These are phyloP conservation scores for Acleris cristana DNA, from an alignment of 2,888 invertebrate genomes.

Conservation along the genomic window DNA sequence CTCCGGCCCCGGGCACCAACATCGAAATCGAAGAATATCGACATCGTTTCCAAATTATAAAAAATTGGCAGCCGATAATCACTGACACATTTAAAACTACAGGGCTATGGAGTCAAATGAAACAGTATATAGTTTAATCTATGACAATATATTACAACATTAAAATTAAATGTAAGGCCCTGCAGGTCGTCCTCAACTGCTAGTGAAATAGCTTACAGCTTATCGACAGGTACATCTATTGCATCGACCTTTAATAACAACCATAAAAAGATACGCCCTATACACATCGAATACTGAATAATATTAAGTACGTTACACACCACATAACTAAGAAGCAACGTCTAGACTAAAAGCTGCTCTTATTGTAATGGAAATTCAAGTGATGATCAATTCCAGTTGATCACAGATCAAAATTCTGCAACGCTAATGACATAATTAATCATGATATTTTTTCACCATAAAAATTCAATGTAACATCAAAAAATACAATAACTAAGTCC, in stretches of 20 bases:
- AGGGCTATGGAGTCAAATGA: slow-evolving; percentile 53
- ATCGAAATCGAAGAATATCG: slow-evolving; percentile 73
- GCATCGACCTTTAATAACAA: slow-evolving; percentile 32
- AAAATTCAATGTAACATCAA: slow-evolving; percentile 20
- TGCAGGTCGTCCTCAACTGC: slow-evolving; percentile 13
- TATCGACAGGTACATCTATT: slow-evolving; percentile 29
- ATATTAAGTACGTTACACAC: slow-evolving; percentile 35
- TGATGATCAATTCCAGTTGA: slow-evolving; percentile 36
- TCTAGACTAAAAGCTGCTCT: slow-evolving; percentile 23
- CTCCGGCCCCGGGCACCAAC: slow-evolving; percentile 59
- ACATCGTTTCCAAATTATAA: slow-evolving; percentile 52
- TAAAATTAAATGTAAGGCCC: slow-evolving; percentile 46
- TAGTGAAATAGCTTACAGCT: slow-evolving; percentile 8
- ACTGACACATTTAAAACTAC: slow-evolving; percentile 45
- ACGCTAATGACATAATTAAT: slow-evolving; percentile 25
- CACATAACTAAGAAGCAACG: slow-evolving; percentile 13
- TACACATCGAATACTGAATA: slow-evolving; percentile 36
- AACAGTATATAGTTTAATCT: slow-evolving; percentile 52
- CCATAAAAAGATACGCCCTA: slow-evolving; percentile 27
- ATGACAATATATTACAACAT: slow-evolving; percentile 72
- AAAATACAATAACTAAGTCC: slow-evolving; percentile 38
- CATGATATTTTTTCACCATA: slow-evolving; percentile 10
- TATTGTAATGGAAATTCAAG: slow-evolving; percentile 11
- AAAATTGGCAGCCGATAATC: too few species aligned
- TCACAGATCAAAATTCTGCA: slow-evolving; percentile 24